Conservation (phyloP, 1,140 invertebrate species). For the Hormaphis cornu region DNA sequence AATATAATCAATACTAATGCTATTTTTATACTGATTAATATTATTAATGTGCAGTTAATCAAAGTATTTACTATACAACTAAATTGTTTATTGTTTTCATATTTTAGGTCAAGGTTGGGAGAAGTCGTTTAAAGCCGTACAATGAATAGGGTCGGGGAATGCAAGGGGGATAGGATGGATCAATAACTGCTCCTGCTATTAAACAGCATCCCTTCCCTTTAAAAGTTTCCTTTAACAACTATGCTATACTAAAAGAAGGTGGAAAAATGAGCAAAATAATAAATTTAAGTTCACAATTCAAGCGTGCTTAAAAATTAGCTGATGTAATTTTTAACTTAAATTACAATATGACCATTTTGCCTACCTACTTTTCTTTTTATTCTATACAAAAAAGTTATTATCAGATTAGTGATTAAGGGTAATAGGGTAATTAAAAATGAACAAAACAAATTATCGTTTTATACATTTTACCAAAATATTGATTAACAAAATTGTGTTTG, state of each 20-base stretch:
- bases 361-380: neutral
- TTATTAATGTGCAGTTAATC: neutral
- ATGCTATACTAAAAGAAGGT: neutral
- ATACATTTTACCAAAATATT: too few species aligned
- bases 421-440: neutral
- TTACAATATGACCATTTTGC: neutral
- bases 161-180: slow-evolving; percentile 25
- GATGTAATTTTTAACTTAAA: neutral
- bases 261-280: slow-evolving; percentile 1
- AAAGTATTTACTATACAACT: neutral
- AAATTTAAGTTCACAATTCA: neutral
- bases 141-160: neutral
- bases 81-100: neutral
- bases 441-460: neutral
- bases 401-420: too few species aligned
- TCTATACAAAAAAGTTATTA: neutral
- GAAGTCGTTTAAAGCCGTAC: slow-evolving; percentile 16
- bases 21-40: slow-evolving; percentile 13
- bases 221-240: neutral
- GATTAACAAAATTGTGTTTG: neutral
- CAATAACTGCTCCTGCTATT: slow-evolving; percentile 31
- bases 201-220: slow-evolving; percentile 28
- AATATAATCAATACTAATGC: slow-evolving; percentile 14
- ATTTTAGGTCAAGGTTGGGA: slow-evolving; percentile 25
- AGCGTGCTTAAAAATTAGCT: neutral